Evolutionary conservation across 2,113 vertebrate species (phyloP).

Genomic region (Excalfactoria chinensis): DNA sequence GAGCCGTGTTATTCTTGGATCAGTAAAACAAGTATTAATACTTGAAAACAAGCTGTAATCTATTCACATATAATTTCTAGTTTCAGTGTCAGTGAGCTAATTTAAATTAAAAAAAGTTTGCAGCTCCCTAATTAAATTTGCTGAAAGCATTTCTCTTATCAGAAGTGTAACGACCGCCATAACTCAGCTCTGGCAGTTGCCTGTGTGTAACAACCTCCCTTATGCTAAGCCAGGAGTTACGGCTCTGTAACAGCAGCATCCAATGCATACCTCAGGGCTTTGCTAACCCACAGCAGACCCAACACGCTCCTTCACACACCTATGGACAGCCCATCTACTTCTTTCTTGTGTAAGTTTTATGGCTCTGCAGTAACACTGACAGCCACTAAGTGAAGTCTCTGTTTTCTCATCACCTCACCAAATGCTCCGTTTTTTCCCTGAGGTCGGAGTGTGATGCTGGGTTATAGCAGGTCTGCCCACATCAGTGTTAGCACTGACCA

Average conservation of each 20-base stretch:
- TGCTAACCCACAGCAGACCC: neutral
- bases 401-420: neutral
- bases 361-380: neutral
- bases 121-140: slow-evolving; percentile 37
- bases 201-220: neutral
- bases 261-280: accelerated
- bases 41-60: slow-evolving; percentile 8
- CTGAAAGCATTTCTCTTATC: neutral
- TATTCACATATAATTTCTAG: neutral
- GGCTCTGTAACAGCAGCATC: neutral
- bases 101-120: slow-evolving; percentile 28
- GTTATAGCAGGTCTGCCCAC: neutral
- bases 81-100: neutral
- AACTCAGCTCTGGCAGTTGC: neutral
- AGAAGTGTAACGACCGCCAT: neutral
- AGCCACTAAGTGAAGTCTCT: neutral
- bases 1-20: neutral
- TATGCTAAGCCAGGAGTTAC: neutral
- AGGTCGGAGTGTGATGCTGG: neutral
- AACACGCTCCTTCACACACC: accelerated
- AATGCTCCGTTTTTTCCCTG: neutral
- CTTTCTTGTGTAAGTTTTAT: accelerated
- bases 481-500: neutral
- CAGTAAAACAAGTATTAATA: neutral
- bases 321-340: accelerated